Evolutionary conservation across 2,113 vertebrate genomes (phyloP), one percentile per base, ranked within the genome.

Genomic region (Xiphophorus hellerii): DNA sequence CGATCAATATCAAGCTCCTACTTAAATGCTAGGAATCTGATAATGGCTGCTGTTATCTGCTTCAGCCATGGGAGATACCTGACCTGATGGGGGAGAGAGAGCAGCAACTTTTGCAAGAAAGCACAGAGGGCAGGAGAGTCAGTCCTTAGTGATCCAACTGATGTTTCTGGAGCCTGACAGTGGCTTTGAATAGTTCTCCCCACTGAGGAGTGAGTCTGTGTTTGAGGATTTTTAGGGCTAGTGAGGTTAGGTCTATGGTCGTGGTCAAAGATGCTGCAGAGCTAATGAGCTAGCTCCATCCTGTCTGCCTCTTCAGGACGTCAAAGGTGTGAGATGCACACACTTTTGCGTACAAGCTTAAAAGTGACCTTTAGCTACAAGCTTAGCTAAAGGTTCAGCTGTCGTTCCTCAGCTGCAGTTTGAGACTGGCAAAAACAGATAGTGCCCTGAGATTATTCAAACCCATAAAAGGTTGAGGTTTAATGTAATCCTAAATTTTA

Each of bases 41-140:
- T 90, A 90, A 92, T 88, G 84, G 80, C 39, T 60, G 73, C 81
- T 86, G 76, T 90, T 90, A 87, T 92, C 87, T 86, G 74, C 87
- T 87, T 65, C 14, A 84, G 84, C 85, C 83, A 62, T 66, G 84
- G 89, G 89, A 88, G 78, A 78, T 89, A 89, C 82, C 85, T 88
- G 86, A 51, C 69, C 65, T 88, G 80, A 80, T 73, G 68, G 66
- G 66, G 58, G 60, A 12, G 68, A 35, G 44, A 20, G 14, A 64
- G 31, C 37, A 64, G 58, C 17, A 33, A 35, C 4, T 39, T n/a
- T 48, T 11, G 14, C 27, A 65, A 71, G 31, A 33, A 67, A 31
- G 44, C 28, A 28, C 35, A 25, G 17, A 35, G 35, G 20, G 66
- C 20, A 35, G 51, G 27, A 63, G 66, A 64, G 60, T 4, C 54